Percentiles rank a stretch among this genome's conserved stretches.
These are phyloP conservation scores for Chelonus insularis DNA, from an alignment of 1,140 invertebrate genomes.

Conservation along the genomic window DNA sequence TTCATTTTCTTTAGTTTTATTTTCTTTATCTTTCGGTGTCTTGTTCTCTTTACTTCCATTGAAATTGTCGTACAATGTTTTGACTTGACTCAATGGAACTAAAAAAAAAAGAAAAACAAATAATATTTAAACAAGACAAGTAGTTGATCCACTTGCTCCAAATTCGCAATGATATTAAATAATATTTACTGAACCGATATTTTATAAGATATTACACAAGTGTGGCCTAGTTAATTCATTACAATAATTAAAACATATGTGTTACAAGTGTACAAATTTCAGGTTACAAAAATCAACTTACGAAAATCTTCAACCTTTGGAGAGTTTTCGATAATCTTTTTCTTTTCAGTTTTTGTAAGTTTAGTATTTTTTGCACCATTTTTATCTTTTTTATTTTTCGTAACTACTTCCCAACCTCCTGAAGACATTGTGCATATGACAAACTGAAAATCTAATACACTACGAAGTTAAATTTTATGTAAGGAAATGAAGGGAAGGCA, in stretches of 20 bases:
- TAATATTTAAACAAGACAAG: not conserved
- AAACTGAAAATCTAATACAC: constrained; percentile 13
- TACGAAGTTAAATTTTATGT: not conserved
- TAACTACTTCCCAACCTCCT: constrained; percentile 78
- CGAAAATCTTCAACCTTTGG: constrained; percentile 69
- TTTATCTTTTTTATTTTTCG: constrained; percentile 72
- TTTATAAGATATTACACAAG: too few relatives aligned
- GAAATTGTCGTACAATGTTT: constrained; percentile 56
- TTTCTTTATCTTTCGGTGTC: constrained; percentile 52
- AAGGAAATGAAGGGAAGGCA: not conserved
- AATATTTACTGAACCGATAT: too few relatives aligned
- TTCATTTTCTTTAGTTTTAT: constrained; percentile 56
- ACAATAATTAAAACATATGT: not conserved
- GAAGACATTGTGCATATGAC: constrained; percentile 62
- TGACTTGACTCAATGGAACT: constrained; percentile 59
- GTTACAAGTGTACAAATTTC: not conserved
- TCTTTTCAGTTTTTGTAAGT: constrained; percentile 64
- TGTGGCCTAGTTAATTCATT: too few relatives aligned
- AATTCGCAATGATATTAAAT: too few relatives aligned
- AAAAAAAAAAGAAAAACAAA: constrained; percentile 31
- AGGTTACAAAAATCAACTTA: constrained; percentile 50
- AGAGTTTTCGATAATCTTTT: constrained; percentile 62
- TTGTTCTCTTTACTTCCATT: constrained; percentile 57
- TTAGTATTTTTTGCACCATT: constrained; percentile 60
- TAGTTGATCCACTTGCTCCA: not conserved